phyloP scores from a whole-genome alignment of 2,888 invertebrate genomes.

The Alentia gelatinosa region DNA sequence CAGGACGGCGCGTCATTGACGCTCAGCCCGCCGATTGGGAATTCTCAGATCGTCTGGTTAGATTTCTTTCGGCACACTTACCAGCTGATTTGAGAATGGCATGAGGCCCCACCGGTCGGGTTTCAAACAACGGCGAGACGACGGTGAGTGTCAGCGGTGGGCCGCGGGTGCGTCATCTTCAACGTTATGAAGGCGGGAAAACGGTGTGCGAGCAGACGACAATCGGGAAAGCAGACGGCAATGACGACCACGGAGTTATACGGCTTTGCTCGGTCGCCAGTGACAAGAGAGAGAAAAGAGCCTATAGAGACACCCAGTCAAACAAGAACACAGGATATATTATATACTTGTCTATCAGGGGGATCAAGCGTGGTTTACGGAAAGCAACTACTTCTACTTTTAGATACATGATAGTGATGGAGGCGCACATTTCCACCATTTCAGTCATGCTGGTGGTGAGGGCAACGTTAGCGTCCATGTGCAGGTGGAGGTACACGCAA shows the following conservation, averaged over 20 bases:
- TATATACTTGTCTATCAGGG: background rate
- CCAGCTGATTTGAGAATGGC: conserved; percentile 46
- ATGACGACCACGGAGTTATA: background rate
- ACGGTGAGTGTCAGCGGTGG: background rate
- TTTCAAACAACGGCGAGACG: background rate
- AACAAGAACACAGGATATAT: background rate
- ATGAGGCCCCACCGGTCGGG: background rate
- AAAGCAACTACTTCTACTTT: background rate
- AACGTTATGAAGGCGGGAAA: background rate
- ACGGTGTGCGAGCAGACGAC: background rate
- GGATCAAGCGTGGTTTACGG: background rate
- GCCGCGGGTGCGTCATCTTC: background rate
- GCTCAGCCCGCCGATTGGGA: background rate
- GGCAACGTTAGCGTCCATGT: background rate
- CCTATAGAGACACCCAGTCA: background rate
- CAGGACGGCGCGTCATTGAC: background rate
- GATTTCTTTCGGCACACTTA: conserved; percentile 46
- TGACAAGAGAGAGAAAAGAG: no score
- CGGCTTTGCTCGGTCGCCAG: no score
- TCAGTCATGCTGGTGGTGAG: background rate
- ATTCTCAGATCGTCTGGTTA: conserved; percentile 48
- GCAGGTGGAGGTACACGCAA: background rate
- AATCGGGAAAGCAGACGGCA: background rate
- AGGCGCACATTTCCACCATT: background rate
- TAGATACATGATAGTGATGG: background rate